phyloP scores from a whole-genome alignment of 2,888 invertebrate species.

The Macropis europaea region DNA sequence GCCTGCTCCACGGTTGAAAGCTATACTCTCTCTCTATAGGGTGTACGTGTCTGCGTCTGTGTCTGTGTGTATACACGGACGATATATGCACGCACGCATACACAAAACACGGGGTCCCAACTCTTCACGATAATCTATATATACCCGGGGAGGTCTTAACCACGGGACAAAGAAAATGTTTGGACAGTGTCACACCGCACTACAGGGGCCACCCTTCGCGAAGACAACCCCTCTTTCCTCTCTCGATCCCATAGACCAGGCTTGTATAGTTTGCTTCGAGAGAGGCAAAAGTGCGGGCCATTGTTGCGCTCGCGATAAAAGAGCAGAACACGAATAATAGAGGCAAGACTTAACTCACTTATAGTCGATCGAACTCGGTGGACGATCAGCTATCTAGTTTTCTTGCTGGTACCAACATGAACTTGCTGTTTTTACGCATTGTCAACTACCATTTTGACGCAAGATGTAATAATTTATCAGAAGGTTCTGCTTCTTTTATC shows the following conservation, averaged over 20 bases:
- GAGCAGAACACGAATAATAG: conserved; percentile 64
- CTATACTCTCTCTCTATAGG: conserved; percentile 48
- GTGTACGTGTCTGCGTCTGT: not conserved
- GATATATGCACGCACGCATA: not conserved
- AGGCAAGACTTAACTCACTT: conserved; percentile 45
- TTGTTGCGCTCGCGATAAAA: conserved; percentile 67
- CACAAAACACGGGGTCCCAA: conserved; percentile 52
- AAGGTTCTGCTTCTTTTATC: too few species aligned
- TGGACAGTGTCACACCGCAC: conserved; percentile 78
- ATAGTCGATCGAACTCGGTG: too few species aligned
- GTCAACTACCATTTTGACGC: too few species aligned
- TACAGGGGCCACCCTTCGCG: conserved; percentile 66
- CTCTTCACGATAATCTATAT: conserved; percentile 73
- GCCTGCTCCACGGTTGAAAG: conserved; percentile 66
- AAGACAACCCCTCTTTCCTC: conserved; percentile 64
- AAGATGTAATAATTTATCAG: too few species aligned
- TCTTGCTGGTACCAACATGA: too few species aligned
- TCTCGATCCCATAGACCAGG: conserved; percentile 23
- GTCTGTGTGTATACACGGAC: not conserved
- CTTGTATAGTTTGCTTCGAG: conserved; percentile 9
- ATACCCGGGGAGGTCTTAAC: conserved; percentile 75
- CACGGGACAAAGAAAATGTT: conserved; percentile 79
- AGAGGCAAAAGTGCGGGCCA: conserved; percentile 46
- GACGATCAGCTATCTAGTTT: too few species aligned
- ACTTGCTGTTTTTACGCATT: too few species aligned